Evolutionary conservation across 2,888 invertebrate species (phyloP), one percentile per base, ranked within the genome.

Genomic region (Taphrorychus bicolor): DNA sequence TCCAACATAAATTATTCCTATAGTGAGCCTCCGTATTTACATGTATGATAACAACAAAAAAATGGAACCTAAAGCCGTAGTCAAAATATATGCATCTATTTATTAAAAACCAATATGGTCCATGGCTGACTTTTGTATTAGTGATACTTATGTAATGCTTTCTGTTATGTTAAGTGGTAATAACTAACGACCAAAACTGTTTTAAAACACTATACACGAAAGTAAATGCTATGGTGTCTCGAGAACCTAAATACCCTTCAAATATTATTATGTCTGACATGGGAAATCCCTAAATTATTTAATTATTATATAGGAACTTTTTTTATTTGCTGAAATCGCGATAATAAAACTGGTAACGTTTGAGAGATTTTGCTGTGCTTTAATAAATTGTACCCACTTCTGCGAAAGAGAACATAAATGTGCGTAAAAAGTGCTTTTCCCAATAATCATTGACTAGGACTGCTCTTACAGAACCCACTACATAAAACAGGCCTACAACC

Each of bases 21-120:
- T 70, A 72, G 71, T 72, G 72, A 73, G 72, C 71, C 63, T 67
- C 42, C 42, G 54, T 71, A 72, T 72, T 53, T 69, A 71, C 71
- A 73, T 69, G 53, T 42, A 54, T 53, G 41, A 32, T 3, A 51
- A 59, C 58, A 68, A 59, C 51, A 64, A 59, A 63, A 67, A 63
- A 51, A 59, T 69, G 14, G 45, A 45, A 45, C 14, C 45, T 45
- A 45, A 5, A 32, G 32, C 11, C 3, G 32, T 11, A 64, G 65
- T 53, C 58, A 53, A 57, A 57, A 66, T 57, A 69, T 59, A 59
- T 68, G 70, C 62, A 71, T 63, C 66, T 71, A 71, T 58, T 14
- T 11, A 58, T 70, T 64, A 69, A 54, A 71, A 74, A 73, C 73
- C 74, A 71, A 76, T 75, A 73, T 73, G 74, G 74, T 74, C 73